These are phyloP conservation scores for Leuciscus waleckii DNA, from an alignment of 2,797 vertebrate genomes.

Conservation along the genomic window DNA sequence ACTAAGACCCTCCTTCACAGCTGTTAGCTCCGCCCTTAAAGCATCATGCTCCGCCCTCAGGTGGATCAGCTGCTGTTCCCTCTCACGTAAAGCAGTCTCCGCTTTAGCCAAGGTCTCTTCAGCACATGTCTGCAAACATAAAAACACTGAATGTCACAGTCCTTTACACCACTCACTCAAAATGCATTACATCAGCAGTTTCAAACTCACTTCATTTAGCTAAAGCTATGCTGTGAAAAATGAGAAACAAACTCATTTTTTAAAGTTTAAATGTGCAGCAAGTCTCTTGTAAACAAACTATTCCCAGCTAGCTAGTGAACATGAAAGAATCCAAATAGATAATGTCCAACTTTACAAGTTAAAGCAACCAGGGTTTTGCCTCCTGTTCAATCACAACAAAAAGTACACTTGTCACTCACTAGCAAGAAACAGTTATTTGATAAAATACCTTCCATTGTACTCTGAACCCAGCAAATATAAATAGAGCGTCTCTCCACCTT, in stretches of 20 bases:
- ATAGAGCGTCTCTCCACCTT: neutral
- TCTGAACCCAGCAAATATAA: neutral
- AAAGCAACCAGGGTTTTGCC: neutral
- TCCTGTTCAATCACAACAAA: neutral
- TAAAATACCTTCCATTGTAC: neutral
- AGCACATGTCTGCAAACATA: slow-evolving; percentile 69
- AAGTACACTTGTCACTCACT: neutral
- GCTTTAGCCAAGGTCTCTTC: slow-evolving; percentile 80
- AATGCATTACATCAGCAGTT: neutral
- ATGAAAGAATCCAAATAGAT: neutral
- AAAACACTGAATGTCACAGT: neutral
- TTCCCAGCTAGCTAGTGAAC: neutral
- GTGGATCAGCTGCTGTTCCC: slow-evolving; percentile 70
- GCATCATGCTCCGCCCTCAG: slow-evolving; percentile 71
- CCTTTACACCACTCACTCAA: neutral
- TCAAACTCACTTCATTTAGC: slow-evolving; percentile 8
- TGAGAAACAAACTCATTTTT: neutral
- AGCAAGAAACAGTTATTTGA: neutral
- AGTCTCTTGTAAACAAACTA: neutral
- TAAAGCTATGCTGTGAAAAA: neutral
- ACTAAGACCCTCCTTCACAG: slow-evolving; percentile 75
- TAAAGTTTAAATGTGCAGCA: neutral
- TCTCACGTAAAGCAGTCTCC: slow-evolving; percentile 74
- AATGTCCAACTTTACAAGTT: neutral
- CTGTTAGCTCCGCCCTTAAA: slow-evolving; percentile 73